phyloP scores from a whole-genome alignment of 2,797 vertebrate genomes.

The Coregonus suidteri region DNA sequence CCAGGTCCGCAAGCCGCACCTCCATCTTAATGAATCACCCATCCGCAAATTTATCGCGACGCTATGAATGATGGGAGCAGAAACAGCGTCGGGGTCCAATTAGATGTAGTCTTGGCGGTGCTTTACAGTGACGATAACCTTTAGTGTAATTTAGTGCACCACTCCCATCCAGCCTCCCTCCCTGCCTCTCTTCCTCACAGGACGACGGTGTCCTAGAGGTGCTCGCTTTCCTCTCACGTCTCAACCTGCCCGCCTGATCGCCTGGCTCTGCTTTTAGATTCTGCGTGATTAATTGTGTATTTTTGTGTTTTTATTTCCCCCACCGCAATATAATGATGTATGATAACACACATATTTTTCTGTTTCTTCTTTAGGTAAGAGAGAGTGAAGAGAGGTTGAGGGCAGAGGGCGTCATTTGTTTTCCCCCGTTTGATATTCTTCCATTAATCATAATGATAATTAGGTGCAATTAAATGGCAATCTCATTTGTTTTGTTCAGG shows the following conservation, averaged over 20 bases:
- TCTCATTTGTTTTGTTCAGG: constrained; percentile 82
- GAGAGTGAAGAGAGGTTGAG: constrained; percentile 50
- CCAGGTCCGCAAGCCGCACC: constrained; percentile 40
- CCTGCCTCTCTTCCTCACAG: constrained; percentile 50
- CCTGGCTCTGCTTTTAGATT: constrained; percentile 36
- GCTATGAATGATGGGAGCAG: constrained; percentile 70
- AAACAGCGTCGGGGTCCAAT: constrained; percentile 70
- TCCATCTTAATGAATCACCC: constrained; percentile 74
- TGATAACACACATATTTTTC: constrained; percentile 72
- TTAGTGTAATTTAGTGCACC: constrained; percentile 73
- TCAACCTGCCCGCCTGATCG: constrained; percentile 51
- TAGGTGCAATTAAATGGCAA: constrained; percentile 84
- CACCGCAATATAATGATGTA: constrained; percentile 69
- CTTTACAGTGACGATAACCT: constrained; percentile 77
- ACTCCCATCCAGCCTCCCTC: not conserved
- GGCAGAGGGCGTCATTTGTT: constrained; percentile 74
- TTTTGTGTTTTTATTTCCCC: constrained; percentile 41
- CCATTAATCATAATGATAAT: constrained; percentile 87
- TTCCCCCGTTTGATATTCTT: constrained; percentile 72
- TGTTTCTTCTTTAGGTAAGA: constrained; percentile 71
- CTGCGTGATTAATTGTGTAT: constrained; percentile 72
- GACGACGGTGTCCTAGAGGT: constrained; percentile 58
- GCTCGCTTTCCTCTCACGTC: constrained; percentile 67
- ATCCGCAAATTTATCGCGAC: constrained; percentile 22
- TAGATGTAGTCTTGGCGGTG: constrained; percentile 75